These are phyloP conservation scores for Calyptommatus sinebrachiatus DNA, from an alignment of 2,113 vertebrate species.

Conservation along the genomic window DNA sequence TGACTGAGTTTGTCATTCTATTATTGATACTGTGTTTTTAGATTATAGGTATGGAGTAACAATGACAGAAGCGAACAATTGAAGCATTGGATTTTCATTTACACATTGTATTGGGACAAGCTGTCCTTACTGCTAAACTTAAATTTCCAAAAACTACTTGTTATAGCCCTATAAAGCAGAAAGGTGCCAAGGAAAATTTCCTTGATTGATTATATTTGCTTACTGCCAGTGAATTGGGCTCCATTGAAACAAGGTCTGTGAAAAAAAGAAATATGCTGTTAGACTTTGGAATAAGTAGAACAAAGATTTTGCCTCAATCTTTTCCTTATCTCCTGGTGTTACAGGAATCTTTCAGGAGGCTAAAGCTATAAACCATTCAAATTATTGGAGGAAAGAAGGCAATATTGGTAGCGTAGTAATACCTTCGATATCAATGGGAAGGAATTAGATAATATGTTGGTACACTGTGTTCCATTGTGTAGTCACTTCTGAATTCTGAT, in stretches of 20 bases:
- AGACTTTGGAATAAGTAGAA: background rate
- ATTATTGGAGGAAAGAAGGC: conserved; percentile 13
- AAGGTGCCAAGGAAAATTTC: background rate
- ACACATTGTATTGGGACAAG: background rate
- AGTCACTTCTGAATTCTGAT: conserved; percentile 39
- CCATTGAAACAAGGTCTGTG: background rate
- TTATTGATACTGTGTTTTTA: too few species aligned
- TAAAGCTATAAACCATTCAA: conserved; percentile 2
- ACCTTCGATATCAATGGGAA: conserved; percentile 18
- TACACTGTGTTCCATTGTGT: conserved; percentile 39
- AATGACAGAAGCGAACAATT: background rate
- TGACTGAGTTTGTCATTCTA: too few species aligned
- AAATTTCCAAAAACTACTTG: background rate
- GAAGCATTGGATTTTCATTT: background rate
- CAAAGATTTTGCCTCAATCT: background rate
- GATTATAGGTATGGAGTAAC: background rate
- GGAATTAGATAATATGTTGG: conserved; percentile 14
- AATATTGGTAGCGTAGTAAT: background rate
- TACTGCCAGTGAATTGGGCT: background rate
- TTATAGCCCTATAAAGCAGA: background rate
- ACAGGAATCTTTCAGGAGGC: background rate
- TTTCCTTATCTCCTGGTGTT: background rate
- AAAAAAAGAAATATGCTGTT: conserved; percentile 1
- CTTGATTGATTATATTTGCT: conserved; percentile 4
- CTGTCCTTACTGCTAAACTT: background rate